Evolutionary conservation across 2,113 vertebrate species (phyloP), one percentile per base, ranked within the genome.

Genomic region (Channa maculata): DNA sequence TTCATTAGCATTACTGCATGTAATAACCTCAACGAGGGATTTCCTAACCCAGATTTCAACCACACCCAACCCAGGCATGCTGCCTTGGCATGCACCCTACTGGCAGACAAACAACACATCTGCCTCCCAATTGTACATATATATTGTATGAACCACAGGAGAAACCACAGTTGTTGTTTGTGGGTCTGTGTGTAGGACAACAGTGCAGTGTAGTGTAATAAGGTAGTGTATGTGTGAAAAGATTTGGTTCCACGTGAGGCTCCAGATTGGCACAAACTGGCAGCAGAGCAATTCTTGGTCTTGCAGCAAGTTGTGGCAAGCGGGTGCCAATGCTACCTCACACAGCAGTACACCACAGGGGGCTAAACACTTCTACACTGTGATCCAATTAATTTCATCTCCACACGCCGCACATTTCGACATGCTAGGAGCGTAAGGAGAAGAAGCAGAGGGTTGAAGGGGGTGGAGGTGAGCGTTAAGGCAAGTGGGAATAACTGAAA

Each of bases 371-470:
- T 90, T 90, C 89, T 71, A 92, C 84, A 79, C 86, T 59, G 82
- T 68, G 90, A 93, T 91, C 93, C 92, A 94, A 94, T 94, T 94
- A 90, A 95, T 94, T 93, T 90, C 78, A 86, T 85, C 89, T 89
- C 79, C 45, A 77, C 91, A 83, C 69, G 55, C 85, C 76, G 86
- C 88, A 87, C 85, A 77, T 92, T 84, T 90, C 65, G 72, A 92
- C 88, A 90, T 85, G 91, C 92, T 88, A 89, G 84, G 41, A 83
- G 84, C 77, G 3, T 61, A 64, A 69, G 49, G 75, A 76, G 80
- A 69, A 71, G 85, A 83, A 80, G 66, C 62, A 59, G 60, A 71
- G 77, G 84, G 80, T 82, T 59, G 48, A 83, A 67, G 15, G 24
- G 65, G 54, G 50, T 53, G 79, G 73, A 77, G 79, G 84, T 78